phyloP scores from a whole-genome alignment of 2,888 invertebrate genomes.

The Pheosia tremula region DNA sequence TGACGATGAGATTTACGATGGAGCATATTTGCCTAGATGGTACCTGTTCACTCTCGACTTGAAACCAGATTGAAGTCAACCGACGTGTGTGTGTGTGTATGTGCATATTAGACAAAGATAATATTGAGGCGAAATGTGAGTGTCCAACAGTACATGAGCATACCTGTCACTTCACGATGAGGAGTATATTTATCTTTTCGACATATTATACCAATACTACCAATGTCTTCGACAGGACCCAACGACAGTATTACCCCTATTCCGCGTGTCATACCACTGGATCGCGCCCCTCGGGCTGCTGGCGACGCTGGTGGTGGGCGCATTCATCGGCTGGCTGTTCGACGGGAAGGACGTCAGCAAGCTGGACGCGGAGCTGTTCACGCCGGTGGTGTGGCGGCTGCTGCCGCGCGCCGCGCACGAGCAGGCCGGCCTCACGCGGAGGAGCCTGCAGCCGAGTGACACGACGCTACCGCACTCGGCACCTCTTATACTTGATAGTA shows the following conservation, averaged over 20 bases:
- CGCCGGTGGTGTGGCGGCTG: conserved; percentile 65
- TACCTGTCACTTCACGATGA: too few species aligned
- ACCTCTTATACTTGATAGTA: conserved; percentile 59
- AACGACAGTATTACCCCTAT: conserved; percentile 87
- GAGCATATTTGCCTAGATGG: too few species aligned
- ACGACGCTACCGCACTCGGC: conserved; percentile 50
- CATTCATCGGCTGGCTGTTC: conserved; percentile 80
- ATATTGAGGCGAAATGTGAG: too few species aligned
- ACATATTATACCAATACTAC: too few species aligned
- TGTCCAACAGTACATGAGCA: too few species aligned
- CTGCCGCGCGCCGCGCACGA: conserved; percentile 60
- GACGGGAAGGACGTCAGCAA: conserved; percentile 52
- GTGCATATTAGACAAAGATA: too few species aligned
- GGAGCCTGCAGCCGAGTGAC: conserved; percentile 39
- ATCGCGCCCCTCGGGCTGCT: conserved; percentile 89
- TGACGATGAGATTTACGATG: too few species aligned
- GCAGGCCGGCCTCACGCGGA: conserved; percentile 42
- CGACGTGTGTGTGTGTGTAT: too few species aligned
- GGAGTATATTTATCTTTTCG: too few species aligned
- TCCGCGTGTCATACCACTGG: conserved; percentile 93
- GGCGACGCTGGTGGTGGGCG: conserved; percentile 88
- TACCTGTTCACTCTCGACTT: too few species aligned
- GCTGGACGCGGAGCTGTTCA: conserved; percentile 72
- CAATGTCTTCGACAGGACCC: conserved; percentile 57
- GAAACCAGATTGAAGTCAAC: too few species aligned